These are phyloP conservation scores for Rotaria socialis DNA, from an alignment of 2,888 invertebrate genomes.

Conservation along the genomic window DNA sequence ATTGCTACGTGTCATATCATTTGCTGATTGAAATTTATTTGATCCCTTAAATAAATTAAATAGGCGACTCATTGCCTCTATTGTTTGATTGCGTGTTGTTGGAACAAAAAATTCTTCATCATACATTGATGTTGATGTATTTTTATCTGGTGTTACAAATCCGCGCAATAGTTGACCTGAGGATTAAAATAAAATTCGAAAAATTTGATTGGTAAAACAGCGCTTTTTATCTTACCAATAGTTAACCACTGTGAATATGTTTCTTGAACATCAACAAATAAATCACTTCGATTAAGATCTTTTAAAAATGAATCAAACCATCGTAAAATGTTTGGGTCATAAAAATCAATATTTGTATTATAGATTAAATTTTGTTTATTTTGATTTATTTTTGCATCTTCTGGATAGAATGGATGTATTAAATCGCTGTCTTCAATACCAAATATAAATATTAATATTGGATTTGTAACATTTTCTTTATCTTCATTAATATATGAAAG, in stretches of 20 bases:
- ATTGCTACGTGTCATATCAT: background rate
- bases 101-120: background rate
- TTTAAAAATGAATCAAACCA: constrained; percentile 10
- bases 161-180: background rate
- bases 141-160: background rate
- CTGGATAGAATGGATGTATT: constrained; percentile 40
- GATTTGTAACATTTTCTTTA: constrained; percentile 44
- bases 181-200: background rate
- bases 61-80: background rate
- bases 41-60: background rate
- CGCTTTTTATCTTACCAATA: background rate
- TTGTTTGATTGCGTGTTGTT: background rate
- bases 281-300: background rate
- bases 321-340: background rate
- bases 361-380: constrained; percentile 22
- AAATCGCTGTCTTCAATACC: constrained; percentile 40
- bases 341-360: constrained; percentile 39
- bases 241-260: constrained; percentile 1
- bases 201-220: too few relatives aligned
- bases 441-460: constrained; percentile 42
- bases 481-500: constrained; percentile 39
- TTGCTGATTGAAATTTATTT: background rate
- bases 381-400: constrained; percentile 33
- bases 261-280: background rate
- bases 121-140: background rate